These are phyloP conservation scores for Onthophagus sagittarius DNA, from an alignment of 2,888 invertebrate species.

Conservation along the genomic window DNA sequence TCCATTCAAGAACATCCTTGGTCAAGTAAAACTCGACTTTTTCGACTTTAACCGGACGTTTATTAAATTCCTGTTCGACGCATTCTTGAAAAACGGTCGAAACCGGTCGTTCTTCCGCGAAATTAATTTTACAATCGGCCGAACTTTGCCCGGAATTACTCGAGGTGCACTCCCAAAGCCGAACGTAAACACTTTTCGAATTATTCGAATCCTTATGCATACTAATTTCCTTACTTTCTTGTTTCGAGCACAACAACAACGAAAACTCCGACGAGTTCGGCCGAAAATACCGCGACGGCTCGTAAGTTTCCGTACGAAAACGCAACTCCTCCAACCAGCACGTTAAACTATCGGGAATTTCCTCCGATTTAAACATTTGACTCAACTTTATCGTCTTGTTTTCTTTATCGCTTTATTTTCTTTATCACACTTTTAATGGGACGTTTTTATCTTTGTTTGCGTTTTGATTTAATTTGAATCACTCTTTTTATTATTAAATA, in stretches of 20 bases:
- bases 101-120: constrained; percentile 35
- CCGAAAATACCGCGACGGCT: constrained; percentile 28
- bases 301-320: constrained; percentile 41
- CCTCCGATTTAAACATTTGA: background rate
- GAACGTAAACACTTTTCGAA: constrained; percentile 29
- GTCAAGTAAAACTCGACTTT: constrained; percentile 52
- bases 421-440: too few relatives aligned
- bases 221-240: background rate
- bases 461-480: too few relatives aligned
- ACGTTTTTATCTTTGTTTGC: too few relatives aligned
- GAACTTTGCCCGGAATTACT: background rate
- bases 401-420: too few relatives aligned
- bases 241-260: constrained; percentile 4
- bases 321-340: constrained; percentile 42
- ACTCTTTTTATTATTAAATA: too few relatives aligned
- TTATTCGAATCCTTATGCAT: constrained; percentile 18
- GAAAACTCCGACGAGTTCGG: constrained; percentile 17
- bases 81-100: constrained; percentile 36
- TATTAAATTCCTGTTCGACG: constrained; percentile 31
- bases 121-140: constrained; percentile 28
- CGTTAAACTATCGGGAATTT: constrained; percentile 33
- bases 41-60: constrained; percentile 40
- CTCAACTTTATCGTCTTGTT: too few relatives aligned
- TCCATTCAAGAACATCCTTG: constrained; percentile 55
- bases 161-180: constrained; percentile 34